Evolutionary conservation across 2,888 invertebrate genomes (phyloP).

Genomic region (Drosophila melanosoma): DNA sequence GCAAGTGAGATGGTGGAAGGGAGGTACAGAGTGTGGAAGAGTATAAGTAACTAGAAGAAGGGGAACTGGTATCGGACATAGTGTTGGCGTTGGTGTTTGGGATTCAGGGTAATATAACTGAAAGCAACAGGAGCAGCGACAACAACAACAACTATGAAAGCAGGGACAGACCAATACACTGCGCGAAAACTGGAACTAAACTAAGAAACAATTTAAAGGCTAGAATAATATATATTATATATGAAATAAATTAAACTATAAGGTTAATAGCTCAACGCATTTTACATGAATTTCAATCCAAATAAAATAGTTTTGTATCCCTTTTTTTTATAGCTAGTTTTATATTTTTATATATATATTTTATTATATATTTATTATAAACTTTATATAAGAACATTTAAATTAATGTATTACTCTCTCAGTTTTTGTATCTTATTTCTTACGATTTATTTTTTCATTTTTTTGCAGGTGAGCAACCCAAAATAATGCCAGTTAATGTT

Average conservation of each 20-base stretch:
- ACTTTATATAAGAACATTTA: neutral
- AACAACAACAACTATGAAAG: constrained; percentile 26
- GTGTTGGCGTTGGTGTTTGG: constrained; percentile 11
- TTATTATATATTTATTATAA: neutral
- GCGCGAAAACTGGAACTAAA: constrained; percentile 33
- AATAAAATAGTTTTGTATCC: too few relatives aligned
- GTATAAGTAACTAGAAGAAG: neutral
- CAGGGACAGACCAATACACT: constrained; percentile 40
- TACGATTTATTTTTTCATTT: neutral
- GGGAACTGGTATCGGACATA: constrained; percentile 7
- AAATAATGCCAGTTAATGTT: neutral
- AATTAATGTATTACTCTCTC: neutral
- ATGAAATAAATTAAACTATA: neutral
- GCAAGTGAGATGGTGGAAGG: neutral
- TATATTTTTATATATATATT: neutral
- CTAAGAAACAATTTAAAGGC: neutral
- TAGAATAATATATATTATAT: neutral
- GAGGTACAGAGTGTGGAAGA: neutral
- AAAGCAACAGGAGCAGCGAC: constrained; percentile 47
- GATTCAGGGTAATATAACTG: constrained; percentile 52
- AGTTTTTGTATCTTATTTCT: too few relatives aligned
- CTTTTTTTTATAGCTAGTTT: too few relatives aligned
- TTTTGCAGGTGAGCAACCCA: constrained; percentile 40
- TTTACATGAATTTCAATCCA: too few relatives aligned
- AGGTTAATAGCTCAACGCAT: too few relatives aligned